Base-by-base conservation (phyloP, 1,140 invertebrate species). In the Drosophila rhopaloa region DNA sequence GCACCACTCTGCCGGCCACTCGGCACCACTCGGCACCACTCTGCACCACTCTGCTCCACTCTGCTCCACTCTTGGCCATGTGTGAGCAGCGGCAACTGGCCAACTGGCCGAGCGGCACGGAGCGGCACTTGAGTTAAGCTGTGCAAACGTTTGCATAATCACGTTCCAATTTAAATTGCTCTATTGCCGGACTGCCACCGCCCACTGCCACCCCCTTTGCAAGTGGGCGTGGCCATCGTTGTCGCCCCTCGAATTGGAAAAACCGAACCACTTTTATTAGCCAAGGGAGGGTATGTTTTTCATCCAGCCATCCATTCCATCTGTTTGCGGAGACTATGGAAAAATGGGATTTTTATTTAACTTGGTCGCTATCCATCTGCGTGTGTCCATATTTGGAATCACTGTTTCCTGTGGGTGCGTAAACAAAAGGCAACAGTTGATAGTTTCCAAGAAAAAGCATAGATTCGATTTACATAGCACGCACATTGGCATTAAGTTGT, bases 111-210 rank as follows among this genome's bases (percentile, higher is more conserved):
- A 88, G 82, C 79, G 76, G 79, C 83, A 86, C 83, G 83, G 83
- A 79, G 56, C 84, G 71, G 61, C 83, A 88, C 83, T 88, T 88
- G 83, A 88, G 83, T 88, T 88, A 89, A 88, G 84, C 83, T 88
- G 83, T 86, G 83, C 80, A 88, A 88, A 88, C 83, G 83, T 88
- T 88, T 88, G 83, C 83, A 88, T 88, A 88, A 88, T 88, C 83
- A 88, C 83, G 83, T 88, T 88, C 83, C 83, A 88, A 89, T 88
- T 89, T 88, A 89, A 88, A 88, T 88, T 88, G 83, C 84, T 88
- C 83, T 88, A 88, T 88, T 83, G 84, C 73, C 65, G 71, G 75
- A 19, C 16, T 56, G 32, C 51, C 53, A 56, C 38, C 41, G 16
- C 11, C 32, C 35, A n/a, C 46, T 19, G 8, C 11, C 16, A 16